A percentile compares a stretch with the other conserved stretches of the same genome.
Conservation (phyloP, 2,888 invertebrate species). For the Plusia festucae region DNA sequence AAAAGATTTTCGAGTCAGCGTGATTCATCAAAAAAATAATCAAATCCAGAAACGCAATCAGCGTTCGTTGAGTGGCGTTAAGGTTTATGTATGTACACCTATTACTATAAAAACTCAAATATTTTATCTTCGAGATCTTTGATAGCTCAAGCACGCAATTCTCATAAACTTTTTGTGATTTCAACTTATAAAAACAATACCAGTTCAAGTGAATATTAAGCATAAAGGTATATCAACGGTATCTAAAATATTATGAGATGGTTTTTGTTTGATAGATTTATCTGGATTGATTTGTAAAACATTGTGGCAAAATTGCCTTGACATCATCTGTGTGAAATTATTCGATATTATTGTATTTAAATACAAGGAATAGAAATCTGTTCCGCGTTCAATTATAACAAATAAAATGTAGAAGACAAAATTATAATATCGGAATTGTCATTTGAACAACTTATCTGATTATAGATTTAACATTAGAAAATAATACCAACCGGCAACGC, state of each 20-base stretch:
- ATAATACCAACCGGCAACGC: too few species aligned
- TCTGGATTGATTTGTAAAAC: not conserved
- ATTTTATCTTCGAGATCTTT: slow-evolving; percentile 2
- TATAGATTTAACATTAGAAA: too few species aligned
- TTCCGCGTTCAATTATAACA: too few species aligned
- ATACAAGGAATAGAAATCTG: too few species aligned
- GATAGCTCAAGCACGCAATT: not conserved
- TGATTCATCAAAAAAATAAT: slow-evolving; percentile 26
- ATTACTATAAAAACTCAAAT: not conserved
- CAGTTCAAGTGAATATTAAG: not conserved
- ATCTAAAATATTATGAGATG: not conserved
- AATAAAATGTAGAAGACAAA: too few species aligned
- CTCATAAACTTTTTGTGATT: not conserved
- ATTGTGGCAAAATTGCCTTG: too few species aligned
- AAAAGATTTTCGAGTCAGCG: not conserved
- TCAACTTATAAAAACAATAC: not conserved
- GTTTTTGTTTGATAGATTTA: not conserved
- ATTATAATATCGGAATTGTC: too few species aligned
- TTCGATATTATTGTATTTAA: too few species aligned
- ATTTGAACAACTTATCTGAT: too few species aligned
- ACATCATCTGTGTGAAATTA: too few species aligned
- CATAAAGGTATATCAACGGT: not conserved
- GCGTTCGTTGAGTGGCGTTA: slow-evolving; percentile 9
- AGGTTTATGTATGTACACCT: not conserved
- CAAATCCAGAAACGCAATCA: slow-evolving; percentile 10